phyloP scores from a whole-genome alignment of 2,113 vertebrate species.

The Ptilorrhoa leucosticta region DNA sequence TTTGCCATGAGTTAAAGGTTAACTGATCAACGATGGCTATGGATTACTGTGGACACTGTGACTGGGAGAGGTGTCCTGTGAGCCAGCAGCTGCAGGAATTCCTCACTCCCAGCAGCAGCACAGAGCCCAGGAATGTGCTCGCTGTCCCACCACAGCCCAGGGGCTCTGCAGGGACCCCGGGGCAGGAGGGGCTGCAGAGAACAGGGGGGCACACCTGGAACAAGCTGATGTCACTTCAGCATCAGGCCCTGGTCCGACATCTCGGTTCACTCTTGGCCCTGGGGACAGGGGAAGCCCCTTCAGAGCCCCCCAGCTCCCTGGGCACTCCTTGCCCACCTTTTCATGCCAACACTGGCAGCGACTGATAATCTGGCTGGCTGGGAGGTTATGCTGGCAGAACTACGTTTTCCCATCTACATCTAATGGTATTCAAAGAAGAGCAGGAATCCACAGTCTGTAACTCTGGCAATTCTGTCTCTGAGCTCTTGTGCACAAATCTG shows the following conservation, averaged over 20 bases:
- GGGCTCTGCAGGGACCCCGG: neutral
- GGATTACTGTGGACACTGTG: neutral
- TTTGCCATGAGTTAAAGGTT: slow-evolving; percentile 1
- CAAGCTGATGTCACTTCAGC: neutral
- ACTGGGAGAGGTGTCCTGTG: neutral
- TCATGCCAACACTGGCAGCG: neutral
- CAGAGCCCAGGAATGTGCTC: neutral
- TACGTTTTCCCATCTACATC: neutral
- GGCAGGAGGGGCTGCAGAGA: neutral
- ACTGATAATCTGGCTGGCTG: neutral
- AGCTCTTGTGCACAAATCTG: neutral
- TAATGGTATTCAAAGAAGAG: neutral
- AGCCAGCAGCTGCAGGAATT: neutral
- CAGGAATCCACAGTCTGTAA: neutral
- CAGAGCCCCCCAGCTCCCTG: neutral
- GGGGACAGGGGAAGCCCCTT: neutral
- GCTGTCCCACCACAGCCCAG: neutral
- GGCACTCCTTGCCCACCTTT: neutral
- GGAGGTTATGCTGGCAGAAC: neutral
- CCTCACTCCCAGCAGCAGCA: neutral
- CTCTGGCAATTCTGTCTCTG: neutral
- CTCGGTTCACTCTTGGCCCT: fast-evolving
- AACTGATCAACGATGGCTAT: neutral
- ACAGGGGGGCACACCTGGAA: neutral
- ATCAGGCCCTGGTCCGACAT: fast-evolving